Evolutionary conservation across 2,113 vertebrate species (phyloP).

Genomic region (human (Homo sapiens)): DNA sequence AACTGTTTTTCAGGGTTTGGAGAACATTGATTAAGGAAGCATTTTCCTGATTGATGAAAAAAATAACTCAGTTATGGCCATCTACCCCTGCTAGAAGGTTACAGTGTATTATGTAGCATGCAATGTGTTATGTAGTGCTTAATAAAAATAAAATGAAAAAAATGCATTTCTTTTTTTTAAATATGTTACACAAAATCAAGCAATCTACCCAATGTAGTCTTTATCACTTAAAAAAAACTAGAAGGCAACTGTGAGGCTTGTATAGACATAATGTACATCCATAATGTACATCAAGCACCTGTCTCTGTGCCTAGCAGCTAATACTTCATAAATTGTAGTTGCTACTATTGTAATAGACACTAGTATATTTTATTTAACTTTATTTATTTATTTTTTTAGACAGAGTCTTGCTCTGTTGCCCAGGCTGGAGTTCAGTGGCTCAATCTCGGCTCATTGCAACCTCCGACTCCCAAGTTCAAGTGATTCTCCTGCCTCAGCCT

Average conservation of each 20-base stretch:
- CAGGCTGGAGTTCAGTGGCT: too few relatives aligned
- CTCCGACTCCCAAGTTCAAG: too few relatives aligned
- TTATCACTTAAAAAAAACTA: conserved; percentile 24
- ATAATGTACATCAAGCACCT: neutral
- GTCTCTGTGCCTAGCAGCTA: neutral
- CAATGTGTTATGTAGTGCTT: conserved; percentile 14
- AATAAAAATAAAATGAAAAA: conserved; percentile 50
- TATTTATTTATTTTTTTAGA: neutral
- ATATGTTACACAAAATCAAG: neutral
- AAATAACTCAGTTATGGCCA: neutral
- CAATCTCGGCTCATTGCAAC: too few relatives aligned
- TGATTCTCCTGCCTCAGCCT: too few relatives aligned
- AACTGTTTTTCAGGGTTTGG: conserved; percentile 91
- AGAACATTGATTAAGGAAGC: conserved; percentile 90
- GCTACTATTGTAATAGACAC: neutral
- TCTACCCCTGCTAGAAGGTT: conserved; percentile 20
- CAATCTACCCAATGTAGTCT: neutral
- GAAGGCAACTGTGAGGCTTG: neutral
- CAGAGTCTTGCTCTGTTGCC: neutral
- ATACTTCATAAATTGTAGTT: neutral
- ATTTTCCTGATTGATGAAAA: conserved; percentile 46
- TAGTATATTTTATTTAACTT: neutral
- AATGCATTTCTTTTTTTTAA: conserved; percentile 17
- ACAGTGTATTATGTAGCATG: neutral
- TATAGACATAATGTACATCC: neutral